Evolutionary conservation across 2,797 vertebrate species (phyloP).

Genomic region (Ibycter americanus): DNA sequence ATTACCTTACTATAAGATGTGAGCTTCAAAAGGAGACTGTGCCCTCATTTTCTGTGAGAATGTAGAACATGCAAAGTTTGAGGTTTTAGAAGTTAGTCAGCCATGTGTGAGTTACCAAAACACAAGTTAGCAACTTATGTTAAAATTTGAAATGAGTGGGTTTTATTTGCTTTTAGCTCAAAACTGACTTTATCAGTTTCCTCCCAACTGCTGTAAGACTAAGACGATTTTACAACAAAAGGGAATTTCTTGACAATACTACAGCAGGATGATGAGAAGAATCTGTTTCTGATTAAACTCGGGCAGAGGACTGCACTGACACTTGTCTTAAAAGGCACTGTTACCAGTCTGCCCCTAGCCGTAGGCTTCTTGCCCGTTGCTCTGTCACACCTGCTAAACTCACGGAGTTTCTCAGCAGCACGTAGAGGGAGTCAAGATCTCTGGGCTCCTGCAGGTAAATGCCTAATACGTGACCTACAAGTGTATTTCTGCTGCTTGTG

Average conservation of each 20-base stretch:
- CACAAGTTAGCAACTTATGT: background rate
- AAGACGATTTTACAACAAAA: background rate
- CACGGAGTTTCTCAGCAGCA: background rate
- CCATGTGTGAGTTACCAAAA: background rate
- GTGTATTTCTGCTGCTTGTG: background rate
- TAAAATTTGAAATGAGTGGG: conserved; percentile 17
- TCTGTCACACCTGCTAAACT: background rate
- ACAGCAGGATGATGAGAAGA: background rate
- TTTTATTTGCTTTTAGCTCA: background rate
- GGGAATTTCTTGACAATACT: background rate
- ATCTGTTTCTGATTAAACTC: background rate
- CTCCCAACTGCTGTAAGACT: background rate
- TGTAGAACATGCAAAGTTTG: conserved; percentile 23
- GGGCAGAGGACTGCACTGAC: background rate
- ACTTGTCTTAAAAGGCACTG: background rate
- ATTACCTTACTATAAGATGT: background rate
- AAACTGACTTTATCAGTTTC: background rate
- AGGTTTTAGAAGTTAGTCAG: conserved; percentile 16
- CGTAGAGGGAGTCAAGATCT: background rate
- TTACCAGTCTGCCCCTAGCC: background rate
- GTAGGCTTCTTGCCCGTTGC: background rate
- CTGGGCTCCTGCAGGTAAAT: background rate
- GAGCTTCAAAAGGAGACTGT: conserved; percentile 32
- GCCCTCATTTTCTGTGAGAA: conserved; percentile 32
- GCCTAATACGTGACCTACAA: background rate